Conservation (phyloP, 2,797 vertebrate genomes). For the Menidia menidia region DNA sequence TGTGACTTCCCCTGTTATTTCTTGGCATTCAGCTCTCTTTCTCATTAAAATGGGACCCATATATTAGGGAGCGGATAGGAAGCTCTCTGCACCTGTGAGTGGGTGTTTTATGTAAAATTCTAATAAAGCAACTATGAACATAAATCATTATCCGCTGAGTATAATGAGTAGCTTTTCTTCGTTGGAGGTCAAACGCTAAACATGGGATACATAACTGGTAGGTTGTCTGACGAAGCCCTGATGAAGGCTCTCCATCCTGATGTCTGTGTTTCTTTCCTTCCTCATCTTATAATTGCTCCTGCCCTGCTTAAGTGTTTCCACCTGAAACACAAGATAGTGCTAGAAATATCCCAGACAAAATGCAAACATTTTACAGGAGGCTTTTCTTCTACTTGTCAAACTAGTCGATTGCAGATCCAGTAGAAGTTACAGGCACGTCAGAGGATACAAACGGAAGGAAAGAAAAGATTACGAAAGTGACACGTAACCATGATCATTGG, state of each 20-base stretch:
- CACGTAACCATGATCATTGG: too few relatives aligned
- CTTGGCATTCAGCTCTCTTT: slow-evolving; percentile 16
- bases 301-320: background rate
- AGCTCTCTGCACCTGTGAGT: slow-evolving; percentile 11
- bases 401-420: background rate
- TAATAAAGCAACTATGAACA: slow-evolving; percentile 36
- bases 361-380: background rate
- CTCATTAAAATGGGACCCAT: slow-evolving; percentile 23
- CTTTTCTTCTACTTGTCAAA: background rate
- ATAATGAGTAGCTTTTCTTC: slow-evolving; percentile 29
- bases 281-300: background rate
- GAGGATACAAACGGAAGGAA: too few relatives aligned
- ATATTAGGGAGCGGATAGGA: slow-evolving; percentile 3
- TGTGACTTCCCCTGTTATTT: slow-evolving; percentile 18
- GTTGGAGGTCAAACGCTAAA: slow-evolving; percentile 58
- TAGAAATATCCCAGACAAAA: background rate
- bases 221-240: slow-evolving; percentile 25
- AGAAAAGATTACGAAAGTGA: too few relatives aligned
- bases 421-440: background rate
- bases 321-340: background rate
- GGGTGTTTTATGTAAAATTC: slow-evolving; percentile 29
- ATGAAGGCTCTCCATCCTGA: slow-evolving; percentile 9
- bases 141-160: slow-evolving; percentile 22
- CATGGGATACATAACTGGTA: background rate
- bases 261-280: slow-evolving; percentile 13